Conservation (phyloP, 2,888 invertebrate species). For the Pomacea canaliculata region DNA sequence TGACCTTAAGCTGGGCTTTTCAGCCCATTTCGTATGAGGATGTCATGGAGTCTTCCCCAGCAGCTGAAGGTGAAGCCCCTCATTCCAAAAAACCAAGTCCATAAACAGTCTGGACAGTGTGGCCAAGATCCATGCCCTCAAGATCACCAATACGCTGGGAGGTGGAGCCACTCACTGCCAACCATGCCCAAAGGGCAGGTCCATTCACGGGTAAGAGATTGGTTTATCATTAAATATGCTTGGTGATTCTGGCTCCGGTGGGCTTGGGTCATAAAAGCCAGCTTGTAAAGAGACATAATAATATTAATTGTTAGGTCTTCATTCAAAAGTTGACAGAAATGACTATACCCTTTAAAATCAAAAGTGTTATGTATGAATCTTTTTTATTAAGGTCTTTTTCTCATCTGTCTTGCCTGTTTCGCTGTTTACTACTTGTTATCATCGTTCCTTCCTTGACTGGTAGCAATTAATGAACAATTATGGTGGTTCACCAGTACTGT, state of each 20-base stretch:
- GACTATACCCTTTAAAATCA: too few relatives aligned
- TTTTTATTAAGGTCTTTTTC: too few relatives aligned
- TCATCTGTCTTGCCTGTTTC: too few relatives aligned
- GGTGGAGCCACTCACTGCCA: slow-evolving; percentile 74
- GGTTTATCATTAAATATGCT: too few relatives aligned
- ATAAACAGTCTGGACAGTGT: slow-evolving; percentile 60
- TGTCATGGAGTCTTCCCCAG: slow-evolving; percentile 8
- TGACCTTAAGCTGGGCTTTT: slow-evolving; percentile 73
- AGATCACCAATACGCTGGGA: slow-evolving; percentile 73
- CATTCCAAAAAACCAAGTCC: slow-evolving; percentile 12
- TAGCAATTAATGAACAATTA: too few relatives aligned
- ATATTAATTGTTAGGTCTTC: background rate
- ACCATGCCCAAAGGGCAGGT: slow-evolving; percentile 70
- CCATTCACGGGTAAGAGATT: slow-evolving; percentile 58
- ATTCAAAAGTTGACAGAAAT: too few relatives aligned
- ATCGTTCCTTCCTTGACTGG: too few relatives aligned
- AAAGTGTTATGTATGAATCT: too few relatives aligned
- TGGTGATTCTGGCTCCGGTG: too few relatives aligned
- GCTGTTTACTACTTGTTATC: too few relatives aligned
- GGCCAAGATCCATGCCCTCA: slow-evolving; percentile 73
- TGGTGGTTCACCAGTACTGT: too few relatives aligned
- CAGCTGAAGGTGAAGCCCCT: slow-evolving; percentile 19
- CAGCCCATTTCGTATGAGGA: slow-evolving; percentile 65
- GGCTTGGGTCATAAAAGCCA: background rate
- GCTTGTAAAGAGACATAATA: background rate